A percentile compares a stretch with the other conserved stretches of the same genome.
These are phyloP conservation scores for Sisor rabdophorus DNA, from an alignment of 2,113 vertebrate genomes.

Conservation along the genomic window DNA sequence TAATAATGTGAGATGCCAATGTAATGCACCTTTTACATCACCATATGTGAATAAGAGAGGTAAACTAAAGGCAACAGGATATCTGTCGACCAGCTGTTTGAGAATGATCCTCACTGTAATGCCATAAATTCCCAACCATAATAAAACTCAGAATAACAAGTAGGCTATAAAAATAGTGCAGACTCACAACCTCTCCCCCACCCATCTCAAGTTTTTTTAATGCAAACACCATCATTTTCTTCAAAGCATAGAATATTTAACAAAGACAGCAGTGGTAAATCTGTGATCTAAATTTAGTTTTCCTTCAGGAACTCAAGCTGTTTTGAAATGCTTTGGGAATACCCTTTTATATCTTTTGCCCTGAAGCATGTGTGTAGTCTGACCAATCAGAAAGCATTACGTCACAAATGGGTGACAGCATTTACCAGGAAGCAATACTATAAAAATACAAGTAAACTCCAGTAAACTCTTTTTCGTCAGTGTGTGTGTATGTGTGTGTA, in stretches of 20 bases:
- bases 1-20: constrained; percentile 39
- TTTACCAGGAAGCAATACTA: too few species aligned
- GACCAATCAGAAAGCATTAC: too few species aligned
- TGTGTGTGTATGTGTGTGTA: too few species aligned
- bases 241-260: constrained; percentile 20
- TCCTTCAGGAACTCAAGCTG: too few species aligned
- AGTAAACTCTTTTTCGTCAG: too few species aligned
- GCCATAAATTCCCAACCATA: constrained; percentile 34
- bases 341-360: too few species aligned
- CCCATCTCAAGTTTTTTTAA: constrained; percentile 16
- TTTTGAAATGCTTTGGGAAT: too few species aligned
- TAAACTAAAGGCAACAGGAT: constrained; percentile 20
- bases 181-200: constrained; percentile 15
- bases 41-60: constrained; percentile 24
- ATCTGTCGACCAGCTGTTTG: constrained; percentile 44
- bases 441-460: too few species aligned
- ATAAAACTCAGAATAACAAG: constrained; percentile 43
- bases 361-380: too few species aligned
- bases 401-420: too few species aligned
- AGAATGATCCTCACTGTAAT: constrained; percentile 26
- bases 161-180: constrained; percentile 42
- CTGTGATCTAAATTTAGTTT: constrained; percentile 14
- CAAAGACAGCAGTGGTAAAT: constrained; percentile 1
- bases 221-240: constrained; percentile 21
- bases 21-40: constrained; percentile 42